Evolutionary conservation across 2,797 vertebrate genomes (phyloP), one percentile per base, ranked within the genome.

Genomic region (Spinus pinus): DNA sequence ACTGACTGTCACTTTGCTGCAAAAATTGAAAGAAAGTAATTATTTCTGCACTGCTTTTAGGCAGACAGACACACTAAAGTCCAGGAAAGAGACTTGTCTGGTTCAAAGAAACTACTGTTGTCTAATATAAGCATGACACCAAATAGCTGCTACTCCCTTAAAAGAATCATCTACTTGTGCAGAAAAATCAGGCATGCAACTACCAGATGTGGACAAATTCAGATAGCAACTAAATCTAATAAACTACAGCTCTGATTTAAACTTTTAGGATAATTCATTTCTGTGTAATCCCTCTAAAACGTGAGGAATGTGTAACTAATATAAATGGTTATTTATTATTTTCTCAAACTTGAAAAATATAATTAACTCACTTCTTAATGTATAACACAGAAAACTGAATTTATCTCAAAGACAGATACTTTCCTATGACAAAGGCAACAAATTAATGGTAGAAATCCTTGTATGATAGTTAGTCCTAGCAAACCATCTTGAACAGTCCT

Each of bases 1-100:
- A 98, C 82, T 98, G 99, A 1, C 93, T 42, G 74, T 99, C 99
- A 74, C 98, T 98, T 88, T 94, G 98, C 99, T 99, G 97, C 64
- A 94, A 92, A 93, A 65, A 94, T 25, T 58, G 33, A 95, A 94
- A 80, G 65, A 17, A 86, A 93, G 18, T 7, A 24, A 66, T 83
- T 82, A 94, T 35, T 91, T 70, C 18, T n/a, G 73, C 28, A 25
- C 35, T 54, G 69, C 18, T 70, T 57, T 58, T 49, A 35, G 51
- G 57, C n/a, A 54, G 47, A 62, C 18, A 72, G 41, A 56, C 39
- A 69, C 21, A 49, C 9, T 62, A 5, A 80, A 67, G 56, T 10
- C 35, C 37, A 58, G 16, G 60, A 91, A 79, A 72, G 19, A 80
- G 44, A 62, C 7, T 4, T 35, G 51, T 84, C 28, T 21, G 30